phyloP scores from a whole-genome alignment of 2,113 vertebrate genomes.

The Myrmecophaga tridactyla region DNA sequence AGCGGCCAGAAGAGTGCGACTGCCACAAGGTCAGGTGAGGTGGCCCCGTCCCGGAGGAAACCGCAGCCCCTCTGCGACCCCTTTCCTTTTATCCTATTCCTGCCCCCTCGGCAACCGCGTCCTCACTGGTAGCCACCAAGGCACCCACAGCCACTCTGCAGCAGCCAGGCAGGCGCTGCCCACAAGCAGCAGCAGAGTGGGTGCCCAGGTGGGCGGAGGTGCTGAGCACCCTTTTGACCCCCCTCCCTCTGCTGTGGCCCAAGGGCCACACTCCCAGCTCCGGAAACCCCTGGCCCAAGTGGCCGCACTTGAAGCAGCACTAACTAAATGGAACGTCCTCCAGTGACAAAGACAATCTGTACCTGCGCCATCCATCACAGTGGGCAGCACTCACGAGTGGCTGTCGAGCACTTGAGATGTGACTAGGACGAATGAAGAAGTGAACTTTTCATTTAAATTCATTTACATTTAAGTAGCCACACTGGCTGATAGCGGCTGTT shows the following conservation, averaged over 20 bases:
- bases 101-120: neutral
- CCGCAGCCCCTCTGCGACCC: too few relatives aligned
- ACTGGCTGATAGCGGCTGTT: neutral
- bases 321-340: fast-evolving
- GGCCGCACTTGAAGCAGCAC: fast-evolving
- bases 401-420: fast-evolving
- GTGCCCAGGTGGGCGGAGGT: neutral
- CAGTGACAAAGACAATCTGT: fast-evolving
- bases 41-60: neutral
- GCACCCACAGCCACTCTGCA: fast-evolving
- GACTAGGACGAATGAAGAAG: neutral
- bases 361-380: fast-evolving
- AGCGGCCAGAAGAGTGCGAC: constrained; percentile 94
- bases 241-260: fast-evolving
- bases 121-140: neutral
- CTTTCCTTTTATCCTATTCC: neutral
- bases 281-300: neutral
- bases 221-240: too few relatives aligned
- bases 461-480: neutral
- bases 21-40: constrained; percentile 90
- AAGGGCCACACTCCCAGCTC: fast-evolving
- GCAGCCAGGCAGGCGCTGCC: fast-evolving
- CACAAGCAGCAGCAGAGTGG: neutral
- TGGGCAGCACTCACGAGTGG: neutral
- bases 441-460: neutral